Evolutionary conservation across 2,888 invertebrate species (phyloP), one percentile per base, ranked within the genome.

Genomic region (Craniophora ligustri): DNA sequence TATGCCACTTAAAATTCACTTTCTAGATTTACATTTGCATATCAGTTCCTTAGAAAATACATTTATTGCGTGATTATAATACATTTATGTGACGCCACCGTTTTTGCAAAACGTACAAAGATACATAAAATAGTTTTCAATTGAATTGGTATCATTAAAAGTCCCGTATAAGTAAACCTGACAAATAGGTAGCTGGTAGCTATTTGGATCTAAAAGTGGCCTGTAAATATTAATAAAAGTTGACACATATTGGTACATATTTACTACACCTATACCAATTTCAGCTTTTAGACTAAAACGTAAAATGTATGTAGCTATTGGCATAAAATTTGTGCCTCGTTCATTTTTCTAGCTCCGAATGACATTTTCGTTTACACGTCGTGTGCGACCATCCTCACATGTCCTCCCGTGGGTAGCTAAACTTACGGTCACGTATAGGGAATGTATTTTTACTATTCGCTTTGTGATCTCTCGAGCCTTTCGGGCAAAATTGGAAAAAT

Each of bases 401-500:
- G 83, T 40, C 32, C 42, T 83, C 86, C 81, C 85, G 41, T 35
- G 85, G 79, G 84, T 74, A 76, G 62, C 56, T 55, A 75, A 81
- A 85, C 82, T 84, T 85, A 84, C 84, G 81, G 81, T 84, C 86
- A 84, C 84, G 81, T 82, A 81, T 84, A 69, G 76, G 73, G 77
- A 81, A 85, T 86, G 81, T 87, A 85, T 87, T 88, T 89, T 87
- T 84, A 83, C 84, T 84, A 81, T 88, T 85, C 83, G 74, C 59
- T 73, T 73, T 70, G 74, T 67, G 82, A 86, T 84, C 85, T 81
- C 81, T 76, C 72, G 79, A 78, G 79, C 82, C 86, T 73, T 85
- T 87, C 78, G 83, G 81, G 77, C 78, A 73, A 85, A 89, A 89
- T 89, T 87, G 88, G 82, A 86, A 87, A 87, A 87, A 86, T 84